phyloP scores from a whole-genome alignment of 2,797 vertebrate species.

The Pangasius mekongensis region DNA sequence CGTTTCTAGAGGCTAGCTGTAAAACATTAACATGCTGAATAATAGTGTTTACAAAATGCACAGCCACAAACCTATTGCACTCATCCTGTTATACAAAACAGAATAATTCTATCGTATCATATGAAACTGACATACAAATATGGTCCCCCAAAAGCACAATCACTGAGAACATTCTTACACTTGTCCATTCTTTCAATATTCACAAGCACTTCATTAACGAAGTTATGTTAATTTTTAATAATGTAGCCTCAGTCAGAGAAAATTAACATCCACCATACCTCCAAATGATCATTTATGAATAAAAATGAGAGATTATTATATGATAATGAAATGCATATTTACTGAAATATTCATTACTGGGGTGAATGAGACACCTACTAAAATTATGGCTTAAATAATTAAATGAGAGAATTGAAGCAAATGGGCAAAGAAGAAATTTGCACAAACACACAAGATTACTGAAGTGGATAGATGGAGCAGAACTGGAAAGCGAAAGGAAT shows the following conservation, averaged over 20 bases:
- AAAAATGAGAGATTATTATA: constrained; percentile 87
- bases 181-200: constrained; percentile 77
- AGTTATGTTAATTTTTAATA: constrained; percentile 49
- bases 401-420: constrained; percentile 30
- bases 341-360: constrained; percentile 81
- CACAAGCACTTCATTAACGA: constrained; percentile 80
- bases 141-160: constrained; percentile 3
- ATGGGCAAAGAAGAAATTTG: constrained; percentile 30
- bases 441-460: constrained; percentile 37
- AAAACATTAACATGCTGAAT: background rate
- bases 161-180: constrained; percentile 28
- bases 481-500: constrained; percentile 44
- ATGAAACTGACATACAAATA: background rate
- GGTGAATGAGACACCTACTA: constrained; percentile 71
- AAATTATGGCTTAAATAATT: constrained; percentile 39
- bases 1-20: background rate
- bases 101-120: background rate
- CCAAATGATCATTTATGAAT: constrained; percentile 92
- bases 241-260: constrained; percentile 84
- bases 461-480: constrained; percentile 36
- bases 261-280: constrained; percentile 87
- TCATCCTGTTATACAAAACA: background rate
- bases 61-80: background rate
- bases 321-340: constrained; percentile 92
- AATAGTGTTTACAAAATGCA: background rate